phyloP scores from a whole-genome alignment of 2,797 vertebrate genomes.

The Peromyscus attwateri region DNA sequence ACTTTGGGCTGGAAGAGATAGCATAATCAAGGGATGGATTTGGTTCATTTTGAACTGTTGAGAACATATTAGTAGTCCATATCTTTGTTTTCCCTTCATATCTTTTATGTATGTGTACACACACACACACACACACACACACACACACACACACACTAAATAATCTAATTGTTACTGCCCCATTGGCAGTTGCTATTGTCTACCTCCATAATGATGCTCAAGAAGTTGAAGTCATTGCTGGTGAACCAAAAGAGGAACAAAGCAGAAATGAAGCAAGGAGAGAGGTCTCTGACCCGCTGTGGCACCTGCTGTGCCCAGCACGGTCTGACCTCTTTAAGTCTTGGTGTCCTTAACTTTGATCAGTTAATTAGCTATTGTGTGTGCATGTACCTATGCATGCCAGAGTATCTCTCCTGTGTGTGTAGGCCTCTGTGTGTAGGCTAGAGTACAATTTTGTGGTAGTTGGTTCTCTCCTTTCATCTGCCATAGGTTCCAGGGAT shows the following conservation, averaged over 20 bases:
- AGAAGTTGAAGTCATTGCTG: not conserved
- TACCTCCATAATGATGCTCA: not conserved
- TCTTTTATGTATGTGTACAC: too few relatives aligned
- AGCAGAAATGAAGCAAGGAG: not conserved
- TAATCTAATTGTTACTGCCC: not conserved
- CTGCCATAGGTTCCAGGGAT: not conserved
- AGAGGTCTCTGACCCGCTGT: not conserved
- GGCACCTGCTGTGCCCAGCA: not conserved
- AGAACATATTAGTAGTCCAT: not conserved
- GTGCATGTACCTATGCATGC: too few relatives aligned
- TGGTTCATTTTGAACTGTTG: not conserved
- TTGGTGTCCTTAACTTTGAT: not conserved
- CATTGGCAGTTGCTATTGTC: not conserved
- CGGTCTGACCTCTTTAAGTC: not conserved
- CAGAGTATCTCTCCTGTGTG: not conserved
- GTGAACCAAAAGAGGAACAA: not conserved
- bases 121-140: too few relatives aligned
- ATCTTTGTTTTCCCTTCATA: not conserved
- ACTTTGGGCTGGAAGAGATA: conserved; percentile 12
- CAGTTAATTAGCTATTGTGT: not conserved
- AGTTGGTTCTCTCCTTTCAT: not conserved
- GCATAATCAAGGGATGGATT: not conserved
- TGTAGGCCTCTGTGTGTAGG: not conserved
- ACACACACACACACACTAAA: too few relatives aligned
- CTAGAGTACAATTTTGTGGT: not conserved